Evolutionary conservation across 2,888 invertebrate species (phyloP).

Genomic region (Colostygia pectinataria): DNA sequence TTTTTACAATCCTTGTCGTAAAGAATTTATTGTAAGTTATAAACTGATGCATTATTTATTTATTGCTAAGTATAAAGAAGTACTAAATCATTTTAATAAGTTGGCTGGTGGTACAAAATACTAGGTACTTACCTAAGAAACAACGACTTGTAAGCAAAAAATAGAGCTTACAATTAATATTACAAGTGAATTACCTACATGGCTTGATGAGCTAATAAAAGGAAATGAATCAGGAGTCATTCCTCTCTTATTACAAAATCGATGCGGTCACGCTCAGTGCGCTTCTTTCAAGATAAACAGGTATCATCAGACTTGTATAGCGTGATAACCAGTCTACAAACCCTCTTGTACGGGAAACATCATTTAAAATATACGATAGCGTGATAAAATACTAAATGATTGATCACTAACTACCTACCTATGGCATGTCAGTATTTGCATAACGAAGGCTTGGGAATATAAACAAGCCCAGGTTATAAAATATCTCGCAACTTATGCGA

Average conservation of each 20-base stretch:
- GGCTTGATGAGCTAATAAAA: background rate
- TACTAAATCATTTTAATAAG: too few relatives aligned
- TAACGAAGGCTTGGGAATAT: conserved; percentile 4
- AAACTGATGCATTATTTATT: too few relatives aligned
- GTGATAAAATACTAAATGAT: conserved; percentile 15
- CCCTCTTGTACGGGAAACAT: conserved; percentile 29
- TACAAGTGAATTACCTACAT: too few relatives aligned
- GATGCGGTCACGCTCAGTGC: conserved; percentile 43
- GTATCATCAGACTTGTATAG: conserved; percentile 40
- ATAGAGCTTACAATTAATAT: too few relatives aligned
- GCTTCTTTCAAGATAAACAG: conserved; percentile 36
- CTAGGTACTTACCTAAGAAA: too few relatives aligned
- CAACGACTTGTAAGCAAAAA: too few relatives aligned
- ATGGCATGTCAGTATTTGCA: conserved; percentile 17
- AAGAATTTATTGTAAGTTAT: too few relatives aligned
- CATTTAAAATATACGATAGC: conserved; percentile 14
- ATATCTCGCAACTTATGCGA: conserved; percentile 2
- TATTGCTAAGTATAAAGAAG: too few relatives aligned
- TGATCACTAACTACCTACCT: background rate
- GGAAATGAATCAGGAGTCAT: conserved; percentile 14
- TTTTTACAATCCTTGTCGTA: too few relatives aligned
- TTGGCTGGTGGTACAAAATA: too few relatives aligned
- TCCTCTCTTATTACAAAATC: conserved; percentile 39
- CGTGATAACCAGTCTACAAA: conserved; percentile 41
- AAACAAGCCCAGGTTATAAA: conserved; percentile 12